These are phyloP conservation scores for Drosophila diplacantha DNA, from an alignment of 2,888 invertebrate species.

Conservation along the genomic window DNA sequence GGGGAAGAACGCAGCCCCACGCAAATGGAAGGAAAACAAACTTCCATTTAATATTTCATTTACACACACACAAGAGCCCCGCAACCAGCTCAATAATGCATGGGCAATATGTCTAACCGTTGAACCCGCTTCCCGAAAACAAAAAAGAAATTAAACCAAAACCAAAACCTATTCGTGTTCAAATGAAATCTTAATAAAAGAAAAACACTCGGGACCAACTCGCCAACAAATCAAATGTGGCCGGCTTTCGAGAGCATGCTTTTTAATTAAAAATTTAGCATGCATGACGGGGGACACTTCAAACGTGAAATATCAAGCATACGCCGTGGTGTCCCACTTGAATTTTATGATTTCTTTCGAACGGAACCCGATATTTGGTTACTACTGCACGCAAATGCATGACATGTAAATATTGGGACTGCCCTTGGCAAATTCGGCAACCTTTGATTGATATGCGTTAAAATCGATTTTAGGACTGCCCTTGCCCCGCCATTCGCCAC, in stretches of 20 bases:
- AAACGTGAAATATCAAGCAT: conserved; percentile 34
- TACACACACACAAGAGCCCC: conserved; percentile 19
- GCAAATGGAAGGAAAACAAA: conserved; percentile 9
- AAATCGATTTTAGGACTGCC: conserved; percentile 37
- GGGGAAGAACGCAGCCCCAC: background rate
- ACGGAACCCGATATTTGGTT: conserved; percentile 7
- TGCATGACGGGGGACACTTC: conserved; percentile 3
- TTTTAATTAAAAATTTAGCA: conserved; percentile 42
- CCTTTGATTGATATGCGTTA: conserved; percentile 58
- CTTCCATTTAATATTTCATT: conserved; percentile 20
- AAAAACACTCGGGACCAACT: conserved; percentile 9
- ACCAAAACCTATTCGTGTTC: conserved; percentile 4
- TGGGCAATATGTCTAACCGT: conserved; percentile 11
- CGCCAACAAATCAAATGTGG: conserved; percentile 19
- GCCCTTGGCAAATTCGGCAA: conserved; percentile 28
- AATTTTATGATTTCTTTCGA: conserved; percentile 12
- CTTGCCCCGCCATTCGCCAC: background rate
- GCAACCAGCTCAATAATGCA: conserved; percentile 32
- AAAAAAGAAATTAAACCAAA: conserved; percentile 1
- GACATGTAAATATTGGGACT: conserved; percentile 29
- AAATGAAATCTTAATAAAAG: conserved; percentile 21
- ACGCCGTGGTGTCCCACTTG: conserved; percentile 22
- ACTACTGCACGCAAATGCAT: conserved; percentile 5
- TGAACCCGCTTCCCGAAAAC: background rate
- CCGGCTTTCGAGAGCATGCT: background rate